A percentile compares a stretch with the other conserved stretches of the same genome.
phyloP scores from a whole-genome alignment of 2,797 vertebrate species.

The Platalea minor region DNA sequence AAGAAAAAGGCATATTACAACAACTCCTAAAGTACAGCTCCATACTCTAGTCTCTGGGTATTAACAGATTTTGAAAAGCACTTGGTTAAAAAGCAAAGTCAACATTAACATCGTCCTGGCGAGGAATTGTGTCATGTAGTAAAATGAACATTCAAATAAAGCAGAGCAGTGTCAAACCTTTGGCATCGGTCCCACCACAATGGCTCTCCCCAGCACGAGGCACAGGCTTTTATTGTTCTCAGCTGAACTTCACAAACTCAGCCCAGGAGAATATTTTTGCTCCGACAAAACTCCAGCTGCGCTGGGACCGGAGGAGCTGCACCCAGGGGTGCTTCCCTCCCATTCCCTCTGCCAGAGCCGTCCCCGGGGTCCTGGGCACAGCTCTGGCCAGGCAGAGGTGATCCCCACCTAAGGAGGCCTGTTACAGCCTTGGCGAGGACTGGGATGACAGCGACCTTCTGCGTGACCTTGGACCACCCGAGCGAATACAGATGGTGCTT shows the following conservation, averaged over 20 bases:
- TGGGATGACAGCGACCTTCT: not conserved
- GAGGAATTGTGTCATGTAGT: not conserved
- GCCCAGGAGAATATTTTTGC: not conserved
- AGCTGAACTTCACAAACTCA: not conserved
- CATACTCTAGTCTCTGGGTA: conserved; percentile 50
- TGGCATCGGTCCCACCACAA: not conserved
- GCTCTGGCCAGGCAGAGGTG: not conserved
- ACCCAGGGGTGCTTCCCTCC: not conserved
- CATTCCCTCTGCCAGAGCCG: not conserved
- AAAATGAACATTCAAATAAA: not conserved
- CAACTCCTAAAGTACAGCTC: conserved; percentile 52
- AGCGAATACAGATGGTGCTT: accelerated
- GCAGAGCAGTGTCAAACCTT: not conserved
- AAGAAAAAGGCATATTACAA: conserved; percentile 71
- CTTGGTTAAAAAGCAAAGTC: conserved; percentile 69
- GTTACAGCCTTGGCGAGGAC: not conserved
- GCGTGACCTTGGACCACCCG: not conserved
- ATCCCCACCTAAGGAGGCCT: not conserved
- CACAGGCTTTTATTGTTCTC: not conserved
- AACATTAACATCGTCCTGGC: not conserved
- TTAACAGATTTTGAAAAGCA: conserved; percentile 52
- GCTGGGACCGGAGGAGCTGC: not conserved
- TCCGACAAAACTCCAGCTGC: not conserved
- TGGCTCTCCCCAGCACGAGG: not conserved
- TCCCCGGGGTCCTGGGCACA: accelerated